Evolutionary conservation across 2,797 vertebrate genomes (phyloP).

Genomic region (Ispidina picta): DNA sequence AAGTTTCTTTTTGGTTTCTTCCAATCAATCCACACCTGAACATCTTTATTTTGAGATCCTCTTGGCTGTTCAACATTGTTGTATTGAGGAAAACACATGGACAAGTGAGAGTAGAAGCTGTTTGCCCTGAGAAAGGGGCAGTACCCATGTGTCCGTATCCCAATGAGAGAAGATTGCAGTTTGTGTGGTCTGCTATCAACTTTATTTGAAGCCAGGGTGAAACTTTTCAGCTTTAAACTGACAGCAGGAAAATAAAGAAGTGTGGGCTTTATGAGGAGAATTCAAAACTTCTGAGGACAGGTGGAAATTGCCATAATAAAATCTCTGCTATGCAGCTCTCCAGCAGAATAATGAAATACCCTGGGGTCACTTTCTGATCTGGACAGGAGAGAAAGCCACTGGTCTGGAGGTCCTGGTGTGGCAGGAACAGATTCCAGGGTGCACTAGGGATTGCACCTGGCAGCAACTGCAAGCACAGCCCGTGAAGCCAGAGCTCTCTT

Average conservation of each 20-base stretch:
- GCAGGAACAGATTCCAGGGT: not conserved
- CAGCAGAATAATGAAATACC: not conserved
- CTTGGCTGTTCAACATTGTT: slow-evolving; percentile 45
- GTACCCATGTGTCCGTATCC: slow-evolving; percentile 32
- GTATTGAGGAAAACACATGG: slow-evolving; percentile 53
- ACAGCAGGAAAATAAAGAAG: slow-evolving; percentile 14
- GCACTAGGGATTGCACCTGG: no score
- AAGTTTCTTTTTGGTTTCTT: slow-evolving; percentile 49
- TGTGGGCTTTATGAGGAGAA: not conserved
- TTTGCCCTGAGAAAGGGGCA: slow-evolving; percentile 52
- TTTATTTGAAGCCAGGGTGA: slow-evolving; percentile 52
- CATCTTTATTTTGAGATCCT: slow-evolving; percentile 73
- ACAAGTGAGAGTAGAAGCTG: slow-evolving; percentile 62
- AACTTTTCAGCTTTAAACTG: slow-evolving; percentile 22
- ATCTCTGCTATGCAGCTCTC: not conserved
- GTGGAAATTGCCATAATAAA: slow-evolving; percentile 26
- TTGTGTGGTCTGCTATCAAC: slow-evolving; percentile 25
- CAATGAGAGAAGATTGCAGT: slow-evolving; percentile 51
- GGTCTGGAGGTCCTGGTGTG: not conserved
- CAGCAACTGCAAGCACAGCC: not conserved
- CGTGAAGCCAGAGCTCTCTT: not conserved
- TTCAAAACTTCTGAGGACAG: slow-evolving; percentile 1
- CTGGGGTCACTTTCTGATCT: not conserved
- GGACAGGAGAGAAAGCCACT: not conserved
- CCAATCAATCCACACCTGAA: slow-evolving; percentile 49